Base-by-base conservation (phyloP, 2,113 vertebrate genomes). In the Lepisosteus oculatus region DNA sequence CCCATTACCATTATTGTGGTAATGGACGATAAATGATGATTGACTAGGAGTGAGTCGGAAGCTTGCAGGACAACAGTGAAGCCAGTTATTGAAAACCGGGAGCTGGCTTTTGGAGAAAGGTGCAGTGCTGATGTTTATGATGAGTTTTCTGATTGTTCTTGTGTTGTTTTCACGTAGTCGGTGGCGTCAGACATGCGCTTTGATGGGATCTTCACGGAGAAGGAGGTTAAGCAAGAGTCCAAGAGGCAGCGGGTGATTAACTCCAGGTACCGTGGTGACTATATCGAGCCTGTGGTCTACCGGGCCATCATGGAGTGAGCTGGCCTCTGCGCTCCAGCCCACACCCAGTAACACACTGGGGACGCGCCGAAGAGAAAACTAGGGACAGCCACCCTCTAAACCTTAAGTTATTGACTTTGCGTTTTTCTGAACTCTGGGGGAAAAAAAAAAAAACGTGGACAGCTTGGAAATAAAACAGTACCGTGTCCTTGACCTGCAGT, bases 121-220 rank as follows among this genome's bases (percentile, higher is more conserved):
- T 29, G 29, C 17, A 12, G 8, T 57, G 41, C 54, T 62, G 68
- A 65, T 5, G 3, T 6, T 29, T 29, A 29, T 29, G 29, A 29
- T 29, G 29, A 2, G 29, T 29, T 29, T 29, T 29, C 29, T 29
- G 29, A 29, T 29, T 29, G 29, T 29, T 29, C 29, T 29, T 29
- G 29, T 29, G 29, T 51, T 51, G 47, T 76, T 71, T 8, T 79
- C 72, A 65, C 0, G 29, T 80, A 99, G 97, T 99, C 97, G 0
- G 89, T 99, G 85, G 97, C 97, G 3, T 99, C 97, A 8, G 96
- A 99, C 83, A 98, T 98, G 97, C 96, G 97, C 54, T 99, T 98
- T 71, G 94, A 97, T 1, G 97, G 96, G 85, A 93, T 99, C 84
- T 99, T 99, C 41, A 85, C 95, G 0, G 93, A 97, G 86, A 93